Percentiles rank a stretch among this genome's conserved stretches.
Evolutionary conservation across 2,113 vertebrate genomes (phyloP).

Genomic region (Otolemur garnettii): DNA sequence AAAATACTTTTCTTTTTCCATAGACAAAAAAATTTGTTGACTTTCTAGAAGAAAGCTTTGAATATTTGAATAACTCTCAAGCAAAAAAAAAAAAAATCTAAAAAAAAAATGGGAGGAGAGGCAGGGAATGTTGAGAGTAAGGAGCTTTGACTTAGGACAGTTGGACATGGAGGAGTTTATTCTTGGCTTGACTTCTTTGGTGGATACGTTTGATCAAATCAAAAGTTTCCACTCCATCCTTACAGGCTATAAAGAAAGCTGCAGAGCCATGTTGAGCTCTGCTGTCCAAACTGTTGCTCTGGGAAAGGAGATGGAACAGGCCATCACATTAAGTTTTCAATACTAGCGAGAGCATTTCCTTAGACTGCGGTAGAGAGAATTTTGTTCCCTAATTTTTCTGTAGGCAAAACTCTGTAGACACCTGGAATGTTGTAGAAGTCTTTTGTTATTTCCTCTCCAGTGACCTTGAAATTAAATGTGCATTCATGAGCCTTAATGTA

Average conservation of each 20-base stretch:
- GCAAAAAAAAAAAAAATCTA: neutral
- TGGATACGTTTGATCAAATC: slow-evolving; percentile 43
- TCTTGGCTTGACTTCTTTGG: slow-evolving; percentile 33
- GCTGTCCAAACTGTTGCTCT: neutral
- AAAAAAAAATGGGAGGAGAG: neutral
- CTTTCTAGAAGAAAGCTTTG: neutral
- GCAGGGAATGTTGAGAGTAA: neutral
- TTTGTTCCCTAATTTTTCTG: neutral
- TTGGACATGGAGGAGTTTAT: slow-evolving; percentile 32
- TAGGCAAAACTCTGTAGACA: slow-evolving; percentile 48
- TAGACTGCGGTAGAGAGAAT: neutral
- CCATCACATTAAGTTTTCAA: neutral
- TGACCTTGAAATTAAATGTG: slow-evolving; percentile 62
- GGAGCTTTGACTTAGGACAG: neutral
- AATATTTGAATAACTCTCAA: neutral
- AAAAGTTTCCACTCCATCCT: slow-evolving; percentile 46
- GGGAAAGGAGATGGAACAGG: neutral
- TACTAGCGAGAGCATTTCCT: neutral
- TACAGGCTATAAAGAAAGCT: neutral
- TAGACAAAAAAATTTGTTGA: neutral
- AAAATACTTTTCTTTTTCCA: neutral
- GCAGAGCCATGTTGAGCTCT: neutral
- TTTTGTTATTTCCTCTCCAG: slow-evolving; percentile 71
- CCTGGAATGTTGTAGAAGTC: slow-evolving; percentile 49
- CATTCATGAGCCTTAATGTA: slow-evolving; percentile 53